A percentile compares a stretch with the other conserved stretches of the same genome.
Conservation (phyloP, 2,888 invertebrate species). For the Itoplectis maculator region DNA sequence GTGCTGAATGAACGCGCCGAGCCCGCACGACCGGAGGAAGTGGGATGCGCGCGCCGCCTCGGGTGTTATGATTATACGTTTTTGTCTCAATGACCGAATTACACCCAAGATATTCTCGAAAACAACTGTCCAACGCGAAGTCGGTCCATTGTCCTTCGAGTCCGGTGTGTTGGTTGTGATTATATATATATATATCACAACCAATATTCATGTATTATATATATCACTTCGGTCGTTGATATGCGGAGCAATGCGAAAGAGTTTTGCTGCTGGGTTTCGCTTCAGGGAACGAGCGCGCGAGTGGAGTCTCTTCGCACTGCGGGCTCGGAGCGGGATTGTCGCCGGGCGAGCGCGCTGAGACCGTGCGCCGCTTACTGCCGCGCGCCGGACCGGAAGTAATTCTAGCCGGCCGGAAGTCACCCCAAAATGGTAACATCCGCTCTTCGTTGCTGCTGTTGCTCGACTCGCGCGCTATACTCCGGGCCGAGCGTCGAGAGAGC, state of each 20-base stretch:
- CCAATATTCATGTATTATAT: no score
- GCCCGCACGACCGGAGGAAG: slow-evolving; percentile 24
- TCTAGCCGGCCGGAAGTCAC: slow-evolving; percentile 70
- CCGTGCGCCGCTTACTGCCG: slow-evolving; percentile 49
- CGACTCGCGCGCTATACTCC: slow-evolving; percentile 40
- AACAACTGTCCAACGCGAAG: not conserved
- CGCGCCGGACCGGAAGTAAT: slow-evolving; percentile 70
- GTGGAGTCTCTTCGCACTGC: slow-evolving; percentile 24
- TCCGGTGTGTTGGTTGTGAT: not conserved
- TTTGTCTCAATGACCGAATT: slow-evolving; percentile 35
- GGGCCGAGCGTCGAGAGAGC: slow-evolving; percentile 25
- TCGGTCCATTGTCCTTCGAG: not conserved
- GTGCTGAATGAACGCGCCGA: slow-evolving; percentile 48
- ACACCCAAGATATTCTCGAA: slow-evolving; percentile 1
- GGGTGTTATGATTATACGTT: slow-evolving; percentile 54
- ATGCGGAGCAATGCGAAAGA: not conserved
- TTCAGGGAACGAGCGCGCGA: slow-evolving; percentile 33
- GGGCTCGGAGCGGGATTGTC: slow-evolving; percentile 39
- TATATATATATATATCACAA: no score
- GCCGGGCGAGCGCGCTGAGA: slow-evolving; percentile 53
- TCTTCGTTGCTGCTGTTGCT: slow-evolving; percentile 43
- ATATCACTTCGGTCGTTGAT: slow-evolving; percentile 18
- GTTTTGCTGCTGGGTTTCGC: not conserved
- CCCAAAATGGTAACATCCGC: slow-evolving; percentile 74
- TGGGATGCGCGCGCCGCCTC: slow-evolving; percentile 21